Evolutionary conservation across 2,113 vertebrate species (phyloP), one percentile per base, ranked within the genome.

Genomic region (Crotalus viridis): DNA sequence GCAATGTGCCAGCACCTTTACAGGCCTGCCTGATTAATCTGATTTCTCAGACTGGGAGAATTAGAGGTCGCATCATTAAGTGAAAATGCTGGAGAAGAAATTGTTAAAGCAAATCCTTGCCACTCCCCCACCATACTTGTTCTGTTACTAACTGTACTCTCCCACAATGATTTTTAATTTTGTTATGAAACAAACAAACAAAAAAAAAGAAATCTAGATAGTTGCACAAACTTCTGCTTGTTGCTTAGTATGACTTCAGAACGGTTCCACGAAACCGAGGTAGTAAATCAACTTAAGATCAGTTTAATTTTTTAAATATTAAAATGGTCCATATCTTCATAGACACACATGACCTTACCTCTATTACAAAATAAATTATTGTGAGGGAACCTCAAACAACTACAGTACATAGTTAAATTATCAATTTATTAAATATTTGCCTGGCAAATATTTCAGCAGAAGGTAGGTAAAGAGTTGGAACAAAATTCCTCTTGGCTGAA

Each of bases 381-480:
- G 81, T 46, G 91, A 93, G 91, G 94, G 0, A 0, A 51, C 91
- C 95, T 94, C 94, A 21, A 95, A 95, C 95, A 95, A 93, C 96
- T 96, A 88, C 48, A 51, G 8, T 51, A 51, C 96, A 96, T 96
- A 55, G 59, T 46, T 54, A 74, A 74, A 92, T 43, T 88, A 74
- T 55, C 51, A 28, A 54, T 92, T 74, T 91, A 91, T 91, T 96
- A 95, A 95, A 96, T 97, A 95, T 96, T 97, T 96, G 96, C 96
- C 95, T 96, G 95, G 96, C 95, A 96, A 96, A 95, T 7, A 95
- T 96, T 96, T 96, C 96, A 96, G 86, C 96, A 97, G 96, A 96
- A 97, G 97, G 97, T 97, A 96, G 95, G 96, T 96, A 97, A 95
- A 94, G 94, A 97, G 91, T 96, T 96, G 97, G 96, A 97, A 97